These are phyloP conservation scores for Romanogobio albipinnatus DNA, from an alignment of 2,113 vertebrate genomes.

Conservation along the genomic window DNA sequence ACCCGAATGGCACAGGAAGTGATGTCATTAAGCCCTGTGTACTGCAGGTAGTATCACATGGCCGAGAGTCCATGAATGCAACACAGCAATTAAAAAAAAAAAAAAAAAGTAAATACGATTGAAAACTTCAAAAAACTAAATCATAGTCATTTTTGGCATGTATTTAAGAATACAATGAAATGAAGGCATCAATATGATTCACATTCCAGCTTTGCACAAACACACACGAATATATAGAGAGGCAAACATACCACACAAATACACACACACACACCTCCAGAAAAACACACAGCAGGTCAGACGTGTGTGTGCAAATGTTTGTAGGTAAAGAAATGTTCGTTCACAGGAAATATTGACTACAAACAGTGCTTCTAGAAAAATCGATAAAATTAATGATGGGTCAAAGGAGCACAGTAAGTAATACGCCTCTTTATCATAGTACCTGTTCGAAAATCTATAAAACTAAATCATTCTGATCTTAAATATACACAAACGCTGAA, in stretches of 20 bases:
- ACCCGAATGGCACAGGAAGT: conserved; percentile 43
- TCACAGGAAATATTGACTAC: conserved; percentile 2
- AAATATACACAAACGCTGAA: conserved; percentile 51
- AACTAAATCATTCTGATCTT: conserved; percentile 48
- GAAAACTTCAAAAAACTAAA: conserved; percentile 43
- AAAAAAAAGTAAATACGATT: conserved; percentile 4
- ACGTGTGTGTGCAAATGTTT: neutral
- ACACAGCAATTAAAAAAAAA: neutral
- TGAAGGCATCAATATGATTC: conserved; percentile 42
- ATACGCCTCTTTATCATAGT: conserved; percentile 31
- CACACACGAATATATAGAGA: neutral
- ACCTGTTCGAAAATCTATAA: conserved; percentile 45
- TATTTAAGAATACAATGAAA: conserved; percentile 6
- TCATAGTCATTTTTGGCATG: conserved; percentile 48
- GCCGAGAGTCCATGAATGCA: neutral
- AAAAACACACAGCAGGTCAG: conserved; percentile 42
- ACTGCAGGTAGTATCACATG: conserved; percentile 2
- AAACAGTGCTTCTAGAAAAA: conserved; percentile 51
- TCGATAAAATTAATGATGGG: conserved; percentile 4
- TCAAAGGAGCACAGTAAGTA: neutral
- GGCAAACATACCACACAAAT: conserved; percentile 3
- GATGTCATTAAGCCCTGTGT: conserved; percentile 29
- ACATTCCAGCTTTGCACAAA: conserved; percentile 42
- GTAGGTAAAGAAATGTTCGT: neutral
- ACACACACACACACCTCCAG: neutral